Evolutionary conservation across 1,140 invertebrate species (phyloP).

Genomic region (Pomacea maculata): DNA sequence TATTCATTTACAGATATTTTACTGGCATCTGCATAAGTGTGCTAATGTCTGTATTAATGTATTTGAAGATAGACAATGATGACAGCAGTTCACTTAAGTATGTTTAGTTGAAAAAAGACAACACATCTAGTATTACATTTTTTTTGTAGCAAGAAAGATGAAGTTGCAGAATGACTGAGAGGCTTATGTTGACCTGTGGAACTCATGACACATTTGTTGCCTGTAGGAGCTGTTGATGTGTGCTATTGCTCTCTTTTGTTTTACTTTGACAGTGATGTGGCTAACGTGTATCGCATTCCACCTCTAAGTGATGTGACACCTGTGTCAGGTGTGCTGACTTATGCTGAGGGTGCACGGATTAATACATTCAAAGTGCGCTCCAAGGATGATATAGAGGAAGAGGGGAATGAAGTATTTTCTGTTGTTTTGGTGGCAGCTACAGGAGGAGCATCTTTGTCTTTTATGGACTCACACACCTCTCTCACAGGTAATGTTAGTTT

Average conservation of each 20-base stretch:
- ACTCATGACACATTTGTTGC: too few relatives aligned
- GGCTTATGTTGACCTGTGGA: too few relatives aligned
- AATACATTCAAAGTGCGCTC: constrained; percentile 43
- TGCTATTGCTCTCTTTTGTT: not conserved
- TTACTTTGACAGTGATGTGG: constrained; percentile 48
- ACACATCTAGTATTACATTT: too few relatives aligned
- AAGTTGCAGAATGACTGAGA: too few relatives aligned
- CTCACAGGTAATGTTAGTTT: constrained; percentile 49
- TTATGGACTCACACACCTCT: constrained; percentile 40
- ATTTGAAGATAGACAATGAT: too few relatives aligned
- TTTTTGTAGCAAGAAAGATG: too few relatives aligned
- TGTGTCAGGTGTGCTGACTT: constrained; percentile 55
- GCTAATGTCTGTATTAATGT: too few relatives aligned
- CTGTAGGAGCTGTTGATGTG: too few relatives aligned
- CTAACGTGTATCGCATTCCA: constrained; percentile 45
- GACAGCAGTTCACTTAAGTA: too few relatives aligned
- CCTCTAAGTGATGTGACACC: constrained; percentile 49
- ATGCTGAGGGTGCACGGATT: constrained; percentile 26
- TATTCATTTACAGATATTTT: too few relatives aligned
- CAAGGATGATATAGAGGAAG: constrained; percentile 54
- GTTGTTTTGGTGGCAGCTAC: constrained; percentile 51
- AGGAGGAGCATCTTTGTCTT: constrained; percentile 52
- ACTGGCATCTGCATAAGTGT: too few relatives aligned
- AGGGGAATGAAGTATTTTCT: constrained; percentile 58
- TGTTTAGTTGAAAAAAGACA: too few relatives aligned